These are phyloP conservation scores for Nannobrachium achirus DNA, from an alignment of 2,113 vertebrate genomes.

Conservation along the genomic window DNA sequence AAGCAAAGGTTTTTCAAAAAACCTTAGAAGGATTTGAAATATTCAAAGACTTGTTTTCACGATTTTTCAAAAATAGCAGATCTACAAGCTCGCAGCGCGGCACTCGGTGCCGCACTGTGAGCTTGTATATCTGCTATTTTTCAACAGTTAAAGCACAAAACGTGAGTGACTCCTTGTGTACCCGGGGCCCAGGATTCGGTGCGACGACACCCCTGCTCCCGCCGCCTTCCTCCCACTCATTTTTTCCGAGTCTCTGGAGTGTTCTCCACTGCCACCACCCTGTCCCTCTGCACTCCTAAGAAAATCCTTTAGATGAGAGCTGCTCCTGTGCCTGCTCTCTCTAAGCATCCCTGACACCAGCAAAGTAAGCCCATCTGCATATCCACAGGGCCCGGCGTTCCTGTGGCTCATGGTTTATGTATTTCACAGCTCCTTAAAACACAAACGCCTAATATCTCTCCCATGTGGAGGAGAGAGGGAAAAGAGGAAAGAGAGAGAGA, in stretches of 20 bases:
- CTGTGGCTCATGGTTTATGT: constrained; percentile 99
- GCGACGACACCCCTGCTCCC: no score
- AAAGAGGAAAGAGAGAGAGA: not conserved
- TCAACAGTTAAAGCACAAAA: no score
- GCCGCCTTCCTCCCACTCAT: constrained; percentile 77
- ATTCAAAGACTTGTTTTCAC: no score
- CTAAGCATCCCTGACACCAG: constrained; percentile 89
- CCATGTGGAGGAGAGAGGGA: constrained; percentile 67
- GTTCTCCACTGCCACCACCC: constrained; percentile 4
- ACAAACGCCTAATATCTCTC: constrained; percentile 85
- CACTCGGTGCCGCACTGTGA: no score
- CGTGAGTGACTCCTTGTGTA: no score
- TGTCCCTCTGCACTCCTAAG: constrained; percentile 65
- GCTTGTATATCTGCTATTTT: no score
- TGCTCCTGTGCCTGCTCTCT: constrained; percentile 75
- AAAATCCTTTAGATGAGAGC: constrained; percentile 78
- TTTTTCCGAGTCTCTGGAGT: constrained; percentile 72
- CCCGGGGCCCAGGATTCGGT: no score
- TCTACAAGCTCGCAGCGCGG: no score
- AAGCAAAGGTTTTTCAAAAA: no score
- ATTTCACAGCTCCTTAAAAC: constrained; percentile 98
- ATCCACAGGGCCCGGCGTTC: constrained; percentile 97
- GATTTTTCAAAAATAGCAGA: no score
- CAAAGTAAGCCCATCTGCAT: constrained; percentile 99
- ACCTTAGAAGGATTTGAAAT: no score